phyloP scores from a whole-genome alignment of 1,140 invertebrate species.

The Caerostris darwini region DNA sequence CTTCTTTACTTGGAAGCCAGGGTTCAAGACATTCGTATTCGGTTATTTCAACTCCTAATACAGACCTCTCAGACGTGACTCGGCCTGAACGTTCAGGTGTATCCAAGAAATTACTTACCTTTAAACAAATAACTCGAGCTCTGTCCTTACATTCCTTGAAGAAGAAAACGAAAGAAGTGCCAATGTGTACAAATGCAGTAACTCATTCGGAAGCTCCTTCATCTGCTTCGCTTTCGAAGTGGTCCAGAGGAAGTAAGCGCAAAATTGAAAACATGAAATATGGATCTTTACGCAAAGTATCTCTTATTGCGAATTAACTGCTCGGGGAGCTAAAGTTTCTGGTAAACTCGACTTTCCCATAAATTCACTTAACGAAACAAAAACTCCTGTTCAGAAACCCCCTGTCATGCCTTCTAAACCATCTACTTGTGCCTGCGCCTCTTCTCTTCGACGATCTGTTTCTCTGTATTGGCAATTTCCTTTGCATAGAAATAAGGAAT shows the following conservation, averaged over 20 bases:
- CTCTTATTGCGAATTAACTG: conserved; percentile 61
- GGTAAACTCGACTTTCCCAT: neutral
- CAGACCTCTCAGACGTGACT: neutral
- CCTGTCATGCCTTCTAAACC: neutral
- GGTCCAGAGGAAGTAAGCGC: conserved; percentile 40
- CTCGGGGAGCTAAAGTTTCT: conserved; percentile 7
- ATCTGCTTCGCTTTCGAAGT: neutral
- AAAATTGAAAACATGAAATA: conserved; percentile 65
- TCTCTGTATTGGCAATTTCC: conserved; percentile 65
- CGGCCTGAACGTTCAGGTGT: conserved; percentile 17
- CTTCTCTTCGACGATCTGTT: conserved; percentile 48
- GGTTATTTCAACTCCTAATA: neutral
- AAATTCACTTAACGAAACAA: neutral
- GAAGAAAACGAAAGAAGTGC: conserved; percentile 57
- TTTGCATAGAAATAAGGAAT: neutral
- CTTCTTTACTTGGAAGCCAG: neutral
- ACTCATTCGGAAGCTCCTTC: neutral
- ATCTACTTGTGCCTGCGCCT: conserved; percentile 4
- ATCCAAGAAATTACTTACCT: conserved; percentile 47
- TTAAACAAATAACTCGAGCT: conserved; percentile 64
- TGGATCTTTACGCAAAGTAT: conserved; percentile 63
- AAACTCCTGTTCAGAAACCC: neutral
- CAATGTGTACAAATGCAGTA: neutral
- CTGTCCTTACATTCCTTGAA: conserved; percentile 67
- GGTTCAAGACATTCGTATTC: conserved; percentile 15